phyloP scores from a whole-genome alignment of 2,113 vertebrate species.

The Alosa alosa region DNA sequence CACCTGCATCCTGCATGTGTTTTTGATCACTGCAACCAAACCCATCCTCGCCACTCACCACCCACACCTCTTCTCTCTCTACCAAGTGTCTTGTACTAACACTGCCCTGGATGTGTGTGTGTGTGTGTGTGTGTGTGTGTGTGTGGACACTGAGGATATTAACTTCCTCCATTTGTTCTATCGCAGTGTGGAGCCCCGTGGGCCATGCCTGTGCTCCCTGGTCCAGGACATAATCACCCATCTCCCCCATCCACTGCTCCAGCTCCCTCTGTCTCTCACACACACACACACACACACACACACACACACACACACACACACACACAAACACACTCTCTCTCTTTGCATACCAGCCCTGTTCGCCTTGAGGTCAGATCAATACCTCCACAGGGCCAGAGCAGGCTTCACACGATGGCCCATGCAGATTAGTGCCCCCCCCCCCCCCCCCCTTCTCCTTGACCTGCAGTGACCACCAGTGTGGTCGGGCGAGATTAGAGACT shows the following conservation, averaged over 20 bases:
- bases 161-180: background rate
- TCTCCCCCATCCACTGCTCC: background rate
- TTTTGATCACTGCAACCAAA: conserved; percentile 2
- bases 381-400: no score
- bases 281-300: background rate
- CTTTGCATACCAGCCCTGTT: no score
- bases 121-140: background rate
- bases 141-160: background rate
- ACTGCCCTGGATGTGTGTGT: background rate
- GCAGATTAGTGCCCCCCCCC: background rate
- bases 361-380: no score
- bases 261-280: background rate
- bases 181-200: background rate
- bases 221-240: background rate
- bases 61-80: background rate
- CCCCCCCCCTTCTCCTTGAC: background rate
- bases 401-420: background rate
- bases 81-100: background rate
- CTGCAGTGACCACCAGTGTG: background rate
- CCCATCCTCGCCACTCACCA: background rate
- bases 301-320: no score
- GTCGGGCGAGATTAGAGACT: background rate
- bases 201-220: background rate
- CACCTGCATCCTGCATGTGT: conserved; percentile 14
- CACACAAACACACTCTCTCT: background rate